Evolutionary conservation across 2,797 vertebrate genomes (phyloP), one percentile per base, ranked within the genome.

Genomic region (Pogoniulus pusillus): DNA sequence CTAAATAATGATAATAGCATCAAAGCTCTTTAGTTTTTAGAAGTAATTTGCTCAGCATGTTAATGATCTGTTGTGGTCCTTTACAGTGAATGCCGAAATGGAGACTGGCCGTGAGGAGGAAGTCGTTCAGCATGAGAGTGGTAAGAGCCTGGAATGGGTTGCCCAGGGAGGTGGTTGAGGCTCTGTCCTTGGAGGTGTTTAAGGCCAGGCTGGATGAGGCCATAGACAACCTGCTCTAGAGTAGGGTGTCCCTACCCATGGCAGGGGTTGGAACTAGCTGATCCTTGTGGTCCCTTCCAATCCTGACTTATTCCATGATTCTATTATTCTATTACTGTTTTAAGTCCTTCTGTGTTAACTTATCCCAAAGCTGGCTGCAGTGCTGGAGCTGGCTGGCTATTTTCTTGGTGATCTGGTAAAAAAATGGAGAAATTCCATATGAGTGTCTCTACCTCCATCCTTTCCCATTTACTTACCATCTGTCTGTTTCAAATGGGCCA

Each of bases 401-500:
- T 84, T 92, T 84, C 57, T 89, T 71, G 65, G 45, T 73, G 65
- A 88, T 68, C 57, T 68, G 76, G 64, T 69, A 79, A 65, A 82
- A n/a, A 91, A 87, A 84, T 19, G 8, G 58, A 30, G 53, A 93
- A 90, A 78, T 70, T 88, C 73, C 54, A 60, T 23, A 60, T 26
- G 7, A 77, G 11, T 87, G 51, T 24, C 26, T 77, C 58, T 88
- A 51, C 54, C 30, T 93, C 49, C 30, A 81, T 85, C 35, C 23
- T 87, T 81, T 18, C 12, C 11, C 7, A 7, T 75, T 93, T 43
- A 35, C 94, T 91, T 64, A 88, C 85, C 70, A 82, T 92, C 62
- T 91, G 53, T 63, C 89, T 89, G 23, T 85, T 94, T 93, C 68
- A 89, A 93, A 87, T 39, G 65, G 88, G 76, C 62, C 82, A 96